phyloP scores from a whole-genome alignment of 2,797 vertebrate genomes.

The Darevskia nairensis region DNA sequence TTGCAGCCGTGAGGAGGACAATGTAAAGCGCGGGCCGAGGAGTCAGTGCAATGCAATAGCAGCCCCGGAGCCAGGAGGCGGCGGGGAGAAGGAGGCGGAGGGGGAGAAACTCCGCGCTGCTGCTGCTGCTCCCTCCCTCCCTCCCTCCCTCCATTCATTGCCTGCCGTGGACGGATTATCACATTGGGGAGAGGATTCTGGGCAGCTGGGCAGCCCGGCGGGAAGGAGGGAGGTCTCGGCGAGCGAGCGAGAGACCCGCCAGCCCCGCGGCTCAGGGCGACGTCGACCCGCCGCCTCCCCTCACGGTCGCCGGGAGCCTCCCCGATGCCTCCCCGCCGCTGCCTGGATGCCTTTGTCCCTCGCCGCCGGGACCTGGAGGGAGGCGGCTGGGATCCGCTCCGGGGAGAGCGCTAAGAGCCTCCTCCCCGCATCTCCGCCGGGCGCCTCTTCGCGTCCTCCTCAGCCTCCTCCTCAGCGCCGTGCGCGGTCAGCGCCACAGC shows the following conservation, averaged over 20 bases:
- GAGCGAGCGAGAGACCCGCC: background rate
- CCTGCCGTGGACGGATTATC: background rate
- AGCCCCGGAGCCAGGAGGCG: background rate
- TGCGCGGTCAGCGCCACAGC: background rate
- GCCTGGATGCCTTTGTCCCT: conserved; percentile 39
- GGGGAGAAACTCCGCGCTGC: background rate
- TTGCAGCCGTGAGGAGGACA: background rate
- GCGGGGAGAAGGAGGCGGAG: background rate
- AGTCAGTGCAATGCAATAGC: background rate
- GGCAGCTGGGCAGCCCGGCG: background rate
- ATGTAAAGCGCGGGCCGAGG: background rate
- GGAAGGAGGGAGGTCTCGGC: background rate
- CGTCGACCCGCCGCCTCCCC: background rate
- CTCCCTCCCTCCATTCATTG: conserved; percentile 15
- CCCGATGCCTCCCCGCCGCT: background rate
- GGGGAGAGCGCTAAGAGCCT: background rate
- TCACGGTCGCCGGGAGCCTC: background rate
- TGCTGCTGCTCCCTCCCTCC: background rate
- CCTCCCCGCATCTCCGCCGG: background rate
- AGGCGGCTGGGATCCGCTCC: background rate
- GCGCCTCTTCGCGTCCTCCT: background rate
- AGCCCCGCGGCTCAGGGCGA: background rate
- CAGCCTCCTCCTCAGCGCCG: background rate
- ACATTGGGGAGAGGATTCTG: background rate
- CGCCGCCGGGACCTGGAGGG: conserved; percentile 16